Evolutionary conservation across 2,888 invertebrate species (phyloP).

Genomic region (Chymomyza procnemis): DNA sequence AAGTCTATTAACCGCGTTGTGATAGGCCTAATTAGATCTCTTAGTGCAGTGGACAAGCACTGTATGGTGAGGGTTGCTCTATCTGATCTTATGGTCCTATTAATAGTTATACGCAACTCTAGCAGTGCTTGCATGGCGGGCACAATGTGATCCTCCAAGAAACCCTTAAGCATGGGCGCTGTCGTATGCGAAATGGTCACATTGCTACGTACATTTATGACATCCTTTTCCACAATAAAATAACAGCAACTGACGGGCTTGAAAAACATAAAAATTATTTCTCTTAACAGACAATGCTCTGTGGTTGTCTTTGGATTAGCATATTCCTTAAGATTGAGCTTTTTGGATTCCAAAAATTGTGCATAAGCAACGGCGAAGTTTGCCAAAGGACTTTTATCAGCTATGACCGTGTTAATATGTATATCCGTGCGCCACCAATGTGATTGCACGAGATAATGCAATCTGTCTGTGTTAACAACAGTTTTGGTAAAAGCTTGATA

Average conservation of each 20-base stretch:
- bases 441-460: conserved; percentile 76
- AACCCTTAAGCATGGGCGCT: conserved; percentile 51
- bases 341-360: conserved; percentile 51
- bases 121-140: conserved; percentile 69
- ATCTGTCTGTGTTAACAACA: conserved; percentile 62
- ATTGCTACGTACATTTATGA: conserved; percentile 30
- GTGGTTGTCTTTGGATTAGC: conserved; percentile 62
- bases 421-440: conserved; percentile 78
- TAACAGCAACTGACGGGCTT: conserved; percentile 69
- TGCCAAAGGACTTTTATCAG: conserved; percentile 72
- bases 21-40: conserved; percentile 77
- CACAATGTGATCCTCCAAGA: conserved; percentile 62
- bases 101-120: conserved; percentile 76
- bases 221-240: conserved; percentile 61
- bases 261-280: conserved; percentile 77
- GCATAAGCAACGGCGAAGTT: conserved; percentile 78
- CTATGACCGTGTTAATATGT: conserved; percentile 61
- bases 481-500: conserved; percentile 11
- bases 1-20: conserved; percentile 72
- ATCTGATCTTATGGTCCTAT: conserved; percentile 42
- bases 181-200: conserved; percentile 73
- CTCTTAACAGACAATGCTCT: conserved; percentile 75
- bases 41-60: conserved; percentile 79
- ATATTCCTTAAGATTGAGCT: conserved; percentile 48
- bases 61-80: conserved; percentile 79